Evolutionary conservation across 2,888 invertebrate species (phyloP), one percentile per base, ranked within the genome.

Genomic region (Neoaliturus tenellus): DNA sequence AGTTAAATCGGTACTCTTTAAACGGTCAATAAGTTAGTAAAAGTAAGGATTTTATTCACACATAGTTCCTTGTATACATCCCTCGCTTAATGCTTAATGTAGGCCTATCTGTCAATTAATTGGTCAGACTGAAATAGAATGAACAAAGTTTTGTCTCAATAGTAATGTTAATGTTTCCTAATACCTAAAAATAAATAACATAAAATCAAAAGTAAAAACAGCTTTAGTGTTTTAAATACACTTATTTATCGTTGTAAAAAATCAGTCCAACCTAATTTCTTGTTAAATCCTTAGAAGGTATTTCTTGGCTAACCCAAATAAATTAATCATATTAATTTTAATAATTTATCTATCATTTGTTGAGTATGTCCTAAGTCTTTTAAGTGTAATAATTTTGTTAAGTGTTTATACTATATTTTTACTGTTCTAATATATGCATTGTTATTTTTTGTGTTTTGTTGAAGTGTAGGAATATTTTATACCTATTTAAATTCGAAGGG

Each of bases 391-490:
- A 25, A 28, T 62, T 62, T 62, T 62, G 62, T 31, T 62, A 28
- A 62, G 62, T 28, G 62, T 62, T 62, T 62, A 62, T 62, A 28
- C 62, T 62, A 31, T 62, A 28, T 62, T 62, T 62, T 62, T 62
- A 62, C 25, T 62, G 62, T 62, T 62, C 62, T 62, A 62, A 28
- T 62, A 62, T 62, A 62, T 69, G 39, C 33, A 20, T 69, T 69
- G 69, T 69, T 69, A 69, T 39, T 17, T 33, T 69, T 69, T 69
- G 69, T 69, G 33, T 39, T 69, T 39, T 69, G 69, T 69, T 69
- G 39, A 69, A 69, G 39, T 39, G 35, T 69, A 69, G n/a, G n/a
- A n/a, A 39, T 69, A 69, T 69, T 69, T 69, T 69, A n/a, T 69
- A 69, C 69, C 39, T 69, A 69, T 69, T 39, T 4, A 39, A n/a